Conservation (phyloP, 2,888 invertebrate species). For the Agriotes lineatus region DNA sequence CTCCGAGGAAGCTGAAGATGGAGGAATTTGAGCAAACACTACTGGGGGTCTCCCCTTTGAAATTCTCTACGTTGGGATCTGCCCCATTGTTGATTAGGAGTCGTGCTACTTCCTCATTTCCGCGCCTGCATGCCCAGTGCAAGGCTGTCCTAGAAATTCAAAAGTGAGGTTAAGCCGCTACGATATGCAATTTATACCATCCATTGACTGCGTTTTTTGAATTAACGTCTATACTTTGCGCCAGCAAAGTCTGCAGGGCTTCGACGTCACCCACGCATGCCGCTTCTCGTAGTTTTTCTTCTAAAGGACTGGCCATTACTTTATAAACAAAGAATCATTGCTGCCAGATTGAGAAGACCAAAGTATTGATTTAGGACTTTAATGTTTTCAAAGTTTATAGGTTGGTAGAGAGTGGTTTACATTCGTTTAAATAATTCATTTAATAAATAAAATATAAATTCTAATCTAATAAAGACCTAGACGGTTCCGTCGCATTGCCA, state of each 20-base stretch:
- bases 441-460: no score
- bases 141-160: conserved; percentile 73
- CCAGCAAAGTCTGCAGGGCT: conserved; percentile 68
- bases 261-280: conserved; percentile 72
- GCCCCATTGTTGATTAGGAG: conserved; percentile 72
- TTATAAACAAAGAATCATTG: conserved; percentile 18
- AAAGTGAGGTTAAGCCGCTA: conserved; percentile 24
- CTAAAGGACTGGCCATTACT: conserved; percentile 60
- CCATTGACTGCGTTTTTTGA: conserved; percentile 73
- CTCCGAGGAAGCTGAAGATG: conserved; percentile 66
- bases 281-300: conserved; percentile 74
- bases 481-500: no score
- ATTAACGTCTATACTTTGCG: conserved; percentile 72
- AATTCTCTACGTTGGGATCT: conserved; percentile 68
- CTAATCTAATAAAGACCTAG: no score
- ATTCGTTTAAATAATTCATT: neutral
- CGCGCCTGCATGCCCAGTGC: conserved; percentile 77
- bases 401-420: no score
- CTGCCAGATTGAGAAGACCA: conserved; percentile 49
- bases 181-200: conserved; percentile 66
- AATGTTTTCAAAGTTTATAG: neutral
- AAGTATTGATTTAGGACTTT: conserved; percentile 16
- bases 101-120: conserved; percentile 69
- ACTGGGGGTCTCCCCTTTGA: conserved; percentile 70
- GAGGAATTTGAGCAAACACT: conserved; percentile 68